Conservation (phyloP, 2,797 vertebrate genomes). For the Tiaroga cobitis region DNA sequence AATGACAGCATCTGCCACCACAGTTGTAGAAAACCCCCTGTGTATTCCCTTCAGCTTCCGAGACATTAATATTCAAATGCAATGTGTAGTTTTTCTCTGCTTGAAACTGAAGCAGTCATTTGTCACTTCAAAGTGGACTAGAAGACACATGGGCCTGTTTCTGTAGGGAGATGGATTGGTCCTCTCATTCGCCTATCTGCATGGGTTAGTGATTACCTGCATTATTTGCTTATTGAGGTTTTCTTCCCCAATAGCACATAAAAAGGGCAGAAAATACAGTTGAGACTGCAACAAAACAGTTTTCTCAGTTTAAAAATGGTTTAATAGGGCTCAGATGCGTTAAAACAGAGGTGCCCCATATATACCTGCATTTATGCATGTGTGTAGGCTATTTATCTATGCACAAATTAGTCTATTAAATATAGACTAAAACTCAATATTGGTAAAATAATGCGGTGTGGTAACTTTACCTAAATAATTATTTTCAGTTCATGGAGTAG, state of each 20-base stretch:
- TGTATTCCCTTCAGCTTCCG: conserved; percentile 65
- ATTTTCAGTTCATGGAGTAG: not conserved
- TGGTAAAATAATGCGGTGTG: not conserved
- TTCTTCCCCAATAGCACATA: conserved; percentile 21
- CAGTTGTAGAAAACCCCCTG: not conserved
- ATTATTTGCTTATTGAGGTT: conserved; percentile 37
- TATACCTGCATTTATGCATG: not conserved
- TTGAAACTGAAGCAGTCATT: conserved; percentile 71
- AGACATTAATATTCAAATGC: conserved; percentile 65
- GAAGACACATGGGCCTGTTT: conserved; percentile 69
- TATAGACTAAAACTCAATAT: not conserved
- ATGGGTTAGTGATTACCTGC: conserved; percentile 48
- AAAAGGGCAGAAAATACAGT: conserved; percentile 9
- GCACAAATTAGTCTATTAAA: not conserved
- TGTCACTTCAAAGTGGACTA: conserved; percentile 72
- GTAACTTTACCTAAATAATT: not conserved
- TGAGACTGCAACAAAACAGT: not conserved
- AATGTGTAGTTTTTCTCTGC: conserved; percentile 67
- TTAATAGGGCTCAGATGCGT: conserved; percentile 9
- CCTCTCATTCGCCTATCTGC: conserved; percentile 35
- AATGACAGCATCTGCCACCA: not conserved
- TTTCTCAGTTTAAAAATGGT: not conserved
- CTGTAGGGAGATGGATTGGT: conserved; percentile 67
- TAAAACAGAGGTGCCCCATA: not conserved
- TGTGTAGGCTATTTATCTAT: no score